Conservation (phyloP, 2,113 vertebrate genomes). For the Catharus bicknelli region DNA sequence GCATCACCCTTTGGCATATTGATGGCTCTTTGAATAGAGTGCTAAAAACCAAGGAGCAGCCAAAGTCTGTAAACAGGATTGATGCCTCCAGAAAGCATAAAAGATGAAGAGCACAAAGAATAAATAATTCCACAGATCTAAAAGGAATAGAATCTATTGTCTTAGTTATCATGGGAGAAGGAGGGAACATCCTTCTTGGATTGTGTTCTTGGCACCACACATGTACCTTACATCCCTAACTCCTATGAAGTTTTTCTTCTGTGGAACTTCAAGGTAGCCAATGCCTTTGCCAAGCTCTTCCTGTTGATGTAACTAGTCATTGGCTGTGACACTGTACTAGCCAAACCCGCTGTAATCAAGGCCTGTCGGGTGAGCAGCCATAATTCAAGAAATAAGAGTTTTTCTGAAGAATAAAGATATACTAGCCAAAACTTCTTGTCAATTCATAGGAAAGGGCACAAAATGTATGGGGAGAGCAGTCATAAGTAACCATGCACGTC, state of each 20-base stretch:
- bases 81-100: background rate
- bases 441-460: background rate
- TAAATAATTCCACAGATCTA: background rate
- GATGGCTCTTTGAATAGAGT: background rate
- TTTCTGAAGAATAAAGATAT: background rate
- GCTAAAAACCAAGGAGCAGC: background rate
- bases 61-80: background rate
- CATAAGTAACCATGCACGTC: background rate
- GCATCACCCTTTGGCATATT: background rate
- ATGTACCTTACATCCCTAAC: background rate
- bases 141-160: background rate
- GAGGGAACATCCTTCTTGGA: background rate
- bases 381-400: background rate
- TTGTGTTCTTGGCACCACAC: background rate
- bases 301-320: background rate
- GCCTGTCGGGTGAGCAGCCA: background rate
- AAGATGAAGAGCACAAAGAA: background rate
- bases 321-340: background rate
- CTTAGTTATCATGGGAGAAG: background rate
- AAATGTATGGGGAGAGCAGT: background rate
- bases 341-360: background rate
- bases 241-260: background rate
- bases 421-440: background rate
- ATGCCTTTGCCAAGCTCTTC: background rate
- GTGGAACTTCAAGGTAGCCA: background rate